Percentiles rank a stretch among this genome's conserved stretches.
phyloP scores from a whole-genome alignment of 2,797 vertebrate species.

The Prionace glauca region DNA sequence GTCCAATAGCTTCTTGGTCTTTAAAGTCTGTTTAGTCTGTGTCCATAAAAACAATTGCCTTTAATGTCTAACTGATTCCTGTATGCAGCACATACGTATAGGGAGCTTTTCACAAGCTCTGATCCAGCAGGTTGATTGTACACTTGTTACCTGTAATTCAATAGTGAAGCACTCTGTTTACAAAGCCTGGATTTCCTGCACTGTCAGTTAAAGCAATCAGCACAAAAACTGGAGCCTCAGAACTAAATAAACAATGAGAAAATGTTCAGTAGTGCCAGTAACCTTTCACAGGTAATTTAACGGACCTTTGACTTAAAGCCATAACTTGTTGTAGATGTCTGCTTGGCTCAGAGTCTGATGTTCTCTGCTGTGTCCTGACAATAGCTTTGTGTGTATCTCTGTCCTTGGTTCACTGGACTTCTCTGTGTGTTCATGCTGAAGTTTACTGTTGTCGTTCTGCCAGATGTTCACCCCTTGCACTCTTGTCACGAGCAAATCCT shows the following conservation, averaged over 20 bases:
- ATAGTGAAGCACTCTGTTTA: conserved; percentile 57
- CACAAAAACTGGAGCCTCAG: conserved; percentile 59
- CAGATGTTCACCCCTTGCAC: conserved; percentile 45
- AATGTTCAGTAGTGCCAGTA: conserved; percentile 61
- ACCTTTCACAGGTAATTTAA: conserved; percentile 64
- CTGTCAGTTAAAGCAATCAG: conserved; percentile 62
- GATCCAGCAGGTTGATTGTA: conserved; percentile 56
- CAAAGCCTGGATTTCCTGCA: conserved; percentile 62
- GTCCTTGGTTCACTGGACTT: conserved; percentile 45
- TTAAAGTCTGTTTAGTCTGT: conserved; percentile 44
- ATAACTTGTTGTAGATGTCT: conserved; percentile 58
- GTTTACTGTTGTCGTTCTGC: conserved; percentile 47
- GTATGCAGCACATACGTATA: conserved; percentile 43
- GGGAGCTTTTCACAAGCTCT: conserved; percentile 46
- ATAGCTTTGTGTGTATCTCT: conserved; percentile 48
- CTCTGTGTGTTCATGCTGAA: conserved; percentile 40
- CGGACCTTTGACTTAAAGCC: conserved; percentile 59
- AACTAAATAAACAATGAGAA: conserved; percentile 65
- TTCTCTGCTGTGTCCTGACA: conserved; percentile 54
- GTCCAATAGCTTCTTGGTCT: not conserved
- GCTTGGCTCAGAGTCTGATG: conserved; percentile 60
- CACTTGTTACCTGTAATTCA: conserved; percentile 64
- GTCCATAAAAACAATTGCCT: conserved; percentile 42
- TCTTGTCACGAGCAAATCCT: conserved; percentile 45
- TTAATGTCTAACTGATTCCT: conserved; percentile 45